These are phyloP conservation scores for Platerodrilus igneus DNA, from an alignment of 2,888 invertebrate species.

Conservation along the genomic window DNA sequence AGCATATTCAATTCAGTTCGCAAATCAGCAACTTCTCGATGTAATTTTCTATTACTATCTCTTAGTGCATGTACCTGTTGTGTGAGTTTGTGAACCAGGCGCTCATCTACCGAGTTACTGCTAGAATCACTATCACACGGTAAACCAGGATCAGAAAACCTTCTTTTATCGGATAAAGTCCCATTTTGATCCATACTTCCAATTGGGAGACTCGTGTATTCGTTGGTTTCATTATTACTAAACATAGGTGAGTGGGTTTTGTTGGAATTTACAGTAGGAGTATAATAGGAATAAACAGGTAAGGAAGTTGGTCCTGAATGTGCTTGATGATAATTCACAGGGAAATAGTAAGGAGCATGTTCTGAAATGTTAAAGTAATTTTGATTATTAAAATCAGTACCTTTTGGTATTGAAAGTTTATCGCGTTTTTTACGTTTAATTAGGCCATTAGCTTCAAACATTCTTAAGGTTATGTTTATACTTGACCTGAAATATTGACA, in stretches of 20 bases:
- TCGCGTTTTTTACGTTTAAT: constrained; percentile 33
- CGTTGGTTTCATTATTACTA: constrained; percentile 39
- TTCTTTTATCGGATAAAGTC: constrained; percentile 53
- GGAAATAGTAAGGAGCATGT: constrained; percentile 21
- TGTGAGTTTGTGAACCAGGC: constrained; percentile 59
- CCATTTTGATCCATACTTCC: constrained; percentile 59
- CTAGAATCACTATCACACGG: constrained; percentile 46
- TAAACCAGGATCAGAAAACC: constrained; percentile 67
- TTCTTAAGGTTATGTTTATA: too few relatives aligned
- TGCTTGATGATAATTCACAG: constrained; percentile 37
- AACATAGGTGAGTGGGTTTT: constrained; percentile 5
- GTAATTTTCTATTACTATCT: constrained; percentile 69
- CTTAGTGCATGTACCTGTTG: constrained; percentile 70
- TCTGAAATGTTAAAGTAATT: constrained; percentile 21
- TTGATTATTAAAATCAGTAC: constrained; percentile 36
- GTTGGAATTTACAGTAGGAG: constrained; percentile 35
- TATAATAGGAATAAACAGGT: constrained; percentile 58
- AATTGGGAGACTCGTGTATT: constrained; percentile 67
- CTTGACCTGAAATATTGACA: too few relatives aligned
- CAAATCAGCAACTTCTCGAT: constrained; percentile 68
- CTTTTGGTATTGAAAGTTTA: constrained; percentile 29
- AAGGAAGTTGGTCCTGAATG: constrained; percentile 61
- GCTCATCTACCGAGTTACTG: constrained; percentile 56
- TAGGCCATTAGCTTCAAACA: too few relatives aligned
- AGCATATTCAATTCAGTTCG: constrained; percentile 56